These are phyloP conservation scores for Cyclophora albipunctata DNA, from an alignment of 2,888 invertebrate genomes.

Conservation along the genomic window DNA sequence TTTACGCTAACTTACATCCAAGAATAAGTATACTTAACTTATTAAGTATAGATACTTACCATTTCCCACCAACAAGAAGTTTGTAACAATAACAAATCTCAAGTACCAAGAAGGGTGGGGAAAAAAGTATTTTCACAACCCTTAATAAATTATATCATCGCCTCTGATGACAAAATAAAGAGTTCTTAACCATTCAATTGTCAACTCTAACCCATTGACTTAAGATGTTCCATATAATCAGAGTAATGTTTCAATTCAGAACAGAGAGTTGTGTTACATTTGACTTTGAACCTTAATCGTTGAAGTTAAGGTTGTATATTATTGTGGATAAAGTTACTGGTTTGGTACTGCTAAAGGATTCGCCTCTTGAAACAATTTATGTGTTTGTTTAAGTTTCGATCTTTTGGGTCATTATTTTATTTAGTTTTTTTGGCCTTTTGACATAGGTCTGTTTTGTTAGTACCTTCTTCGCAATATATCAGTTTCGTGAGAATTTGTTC, in stretches of 20 bases:
- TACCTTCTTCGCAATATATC: too few species aligned
- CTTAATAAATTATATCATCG: constrained; percentile 53
- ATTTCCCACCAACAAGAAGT: background rate
- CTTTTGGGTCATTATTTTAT: constrained; percentile 55
- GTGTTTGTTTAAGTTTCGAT: constrained; percentile 54
- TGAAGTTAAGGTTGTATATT: constrained; percentile 22
- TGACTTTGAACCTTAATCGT: constrained; percentile 13
- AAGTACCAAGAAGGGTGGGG: constrained; percentile 42
- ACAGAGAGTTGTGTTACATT: constrained; percentile 3
- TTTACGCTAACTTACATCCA: too few species aligned
- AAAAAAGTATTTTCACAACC: constrained; percentile 42
- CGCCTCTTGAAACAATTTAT: constrained; percentile 55
- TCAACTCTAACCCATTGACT: background rate
- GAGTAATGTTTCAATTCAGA: constrained; percentile 7
- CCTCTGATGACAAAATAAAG: constrained; percentile 39
- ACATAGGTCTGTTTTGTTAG: background rate
- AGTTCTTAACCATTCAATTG: constrained; percentile 5
- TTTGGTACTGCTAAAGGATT: constrained; percentile 37
- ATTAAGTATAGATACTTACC: too few species aligned
- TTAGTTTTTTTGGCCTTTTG: constrained; percentile 25
- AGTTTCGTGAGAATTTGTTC: background rate
- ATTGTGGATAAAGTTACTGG: constrained; percentile 30
- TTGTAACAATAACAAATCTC: constrained; percentile 8
- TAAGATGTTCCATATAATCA: constrained; percentile 18
- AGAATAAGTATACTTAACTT: too few species aligned